A percentile compares a stretch with the other conserved stretches of the same genome.
Evolutionary conservation across 2,888 invertebrate species (phyloP).

Genomic region (Phengaris arion): DNA sequence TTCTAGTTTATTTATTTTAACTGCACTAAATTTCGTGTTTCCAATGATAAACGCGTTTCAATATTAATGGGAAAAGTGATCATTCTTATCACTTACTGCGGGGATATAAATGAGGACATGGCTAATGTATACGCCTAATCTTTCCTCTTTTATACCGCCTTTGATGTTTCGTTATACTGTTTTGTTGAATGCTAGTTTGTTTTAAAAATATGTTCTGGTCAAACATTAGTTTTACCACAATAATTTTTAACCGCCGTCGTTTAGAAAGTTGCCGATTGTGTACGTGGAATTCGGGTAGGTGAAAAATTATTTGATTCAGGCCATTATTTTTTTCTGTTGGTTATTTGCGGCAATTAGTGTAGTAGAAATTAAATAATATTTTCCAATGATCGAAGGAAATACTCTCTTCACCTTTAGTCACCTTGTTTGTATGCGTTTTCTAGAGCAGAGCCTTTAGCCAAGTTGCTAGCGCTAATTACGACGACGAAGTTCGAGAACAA

Average conservation of each 20-base stretch:
- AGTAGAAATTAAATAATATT: too few relatives aligned
- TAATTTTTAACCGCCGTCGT: background rate
- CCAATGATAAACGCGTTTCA: conserved; percentile 23
- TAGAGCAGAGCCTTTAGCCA: too few relatives aligned
- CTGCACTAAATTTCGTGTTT: conserved; percentile 21
- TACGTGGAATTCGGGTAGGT: background rate
- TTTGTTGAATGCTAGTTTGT: conserved; percentile 11
- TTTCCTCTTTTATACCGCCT: conserved; percentile 13
- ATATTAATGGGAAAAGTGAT: conserved; percentile 27
- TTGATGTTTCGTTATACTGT: conserved; percentile 4
- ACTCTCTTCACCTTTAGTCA: too few relatives aligned
- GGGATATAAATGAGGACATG: conserved; percentile 11
- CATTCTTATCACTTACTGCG: conserved; percentile 24
- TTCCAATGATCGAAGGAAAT: too few relatives aligned
- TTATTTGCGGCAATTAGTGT: too few relatives aligned
- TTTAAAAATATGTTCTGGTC: conserved; percentile 11
- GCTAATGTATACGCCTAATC: conserved; percentile 12
- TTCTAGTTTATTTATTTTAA: conserved; percentile 25
- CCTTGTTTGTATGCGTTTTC: too few relatives aligned
- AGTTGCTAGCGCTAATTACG: too few relatives aligned
- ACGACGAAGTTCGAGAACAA: too few relatives aligned
- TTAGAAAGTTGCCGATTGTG: background rate
- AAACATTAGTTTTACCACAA: conserved; percentile 6
- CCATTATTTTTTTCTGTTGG: too few relatives aligned
- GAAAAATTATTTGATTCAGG: background rate